Conservation (phyloP, 2,113 vertebrate genomes). For the Lepisosteus osseus region DNA sequence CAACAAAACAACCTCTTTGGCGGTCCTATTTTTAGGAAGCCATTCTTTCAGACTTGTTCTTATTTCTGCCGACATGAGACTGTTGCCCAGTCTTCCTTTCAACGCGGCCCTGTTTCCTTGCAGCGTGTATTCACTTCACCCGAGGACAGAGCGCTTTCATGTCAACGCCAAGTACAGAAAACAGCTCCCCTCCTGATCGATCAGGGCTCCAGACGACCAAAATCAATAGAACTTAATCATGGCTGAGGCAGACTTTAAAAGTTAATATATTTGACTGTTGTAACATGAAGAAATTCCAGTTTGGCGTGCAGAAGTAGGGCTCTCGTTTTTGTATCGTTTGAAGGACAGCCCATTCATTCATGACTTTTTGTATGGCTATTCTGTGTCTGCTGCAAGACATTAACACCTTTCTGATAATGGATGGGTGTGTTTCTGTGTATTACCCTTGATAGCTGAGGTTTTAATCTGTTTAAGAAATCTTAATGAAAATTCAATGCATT, state of each 20-base stretch:
- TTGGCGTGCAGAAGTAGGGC: neutral
- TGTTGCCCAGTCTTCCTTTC: constrained; percentile 59
- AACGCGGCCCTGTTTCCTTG: constrained; percentile 61
- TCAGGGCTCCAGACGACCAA: constrained; percentile 30
- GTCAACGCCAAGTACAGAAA: constrained; percentile 65
- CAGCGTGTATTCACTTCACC: constrained; percentile 48
- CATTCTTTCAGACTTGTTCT: constrained; percentile 60
- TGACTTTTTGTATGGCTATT: constrained; percentile 3
- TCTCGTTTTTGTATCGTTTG: neutral
- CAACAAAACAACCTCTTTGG: constrained; percentile 49
- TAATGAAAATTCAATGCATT: no score
- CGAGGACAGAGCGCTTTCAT: constrained; percentile 59
- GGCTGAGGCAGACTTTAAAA: neutral
- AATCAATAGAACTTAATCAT: neutral
- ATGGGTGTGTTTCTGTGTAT: no score
- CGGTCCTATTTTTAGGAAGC: constrained; percentile 47
- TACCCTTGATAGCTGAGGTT: no score
- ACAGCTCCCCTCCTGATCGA: constrained; percentile 56
- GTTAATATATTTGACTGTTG: constrained; percentile 2
- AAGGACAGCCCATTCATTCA: neutral
- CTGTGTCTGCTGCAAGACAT: neutral
- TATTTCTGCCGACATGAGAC: constrained; percentile 61
- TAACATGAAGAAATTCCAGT: constrained; percentile 1
- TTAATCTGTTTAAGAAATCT: no score
- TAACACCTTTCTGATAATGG: no score